Evolutionary conservation across 2,797 vertebrate genomes (phyloP), one percentile per base, ranked within the genome.

Genomic region (Propithecus deckenii): DNA sequence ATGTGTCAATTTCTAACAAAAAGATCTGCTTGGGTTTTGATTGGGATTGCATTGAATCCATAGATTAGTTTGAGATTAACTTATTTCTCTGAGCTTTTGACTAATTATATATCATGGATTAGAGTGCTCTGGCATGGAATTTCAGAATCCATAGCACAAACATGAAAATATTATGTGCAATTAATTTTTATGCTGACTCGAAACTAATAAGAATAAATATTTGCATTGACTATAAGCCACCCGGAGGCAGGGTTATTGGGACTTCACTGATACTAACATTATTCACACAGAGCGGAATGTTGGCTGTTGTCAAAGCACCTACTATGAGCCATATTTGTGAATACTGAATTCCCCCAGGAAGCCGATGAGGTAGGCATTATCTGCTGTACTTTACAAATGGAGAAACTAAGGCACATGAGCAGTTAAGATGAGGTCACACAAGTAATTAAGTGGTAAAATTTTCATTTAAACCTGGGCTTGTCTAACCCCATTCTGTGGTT

Each of bases 31-130:
- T 67, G 15, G 4, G 10, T 79, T 71, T 96, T 79, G 46, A 28
- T 17, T 79, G 17, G 17, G 23, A 78, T 81, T 86, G 17, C 17
- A 18, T 8, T 63, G 43, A 92, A 65, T 38, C 38, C 11, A 15
- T 71, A 86, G 4, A 50, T 76, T 67, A 61, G 1, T 76, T 18
- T 81, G 13, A 30, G 23, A 43, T n/a, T 61, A 32, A 41, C 1
- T 91, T 57, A 76, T 88, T 80, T 95, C 38, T 92, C 76, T 89
- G 43, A 9, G 22, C n/a, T 86, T 87, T 89, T 72, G n/a, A 23
- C 63, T 69, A 35, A 3, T 52, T 91, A 17, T 59, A 38, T 46
- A 32, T 1, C 25, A 71, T 8, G 17, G 35, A 65, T 80, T 76
- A 32, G 67, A 90, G 8, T 46, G 23, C 86, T 30, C 50, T 67